These are phyloP conservation scores for Papilio dardanus DNA, from an alignment of 1,140 invertebrate genomes.

Conservation along the genomic window DNA sequence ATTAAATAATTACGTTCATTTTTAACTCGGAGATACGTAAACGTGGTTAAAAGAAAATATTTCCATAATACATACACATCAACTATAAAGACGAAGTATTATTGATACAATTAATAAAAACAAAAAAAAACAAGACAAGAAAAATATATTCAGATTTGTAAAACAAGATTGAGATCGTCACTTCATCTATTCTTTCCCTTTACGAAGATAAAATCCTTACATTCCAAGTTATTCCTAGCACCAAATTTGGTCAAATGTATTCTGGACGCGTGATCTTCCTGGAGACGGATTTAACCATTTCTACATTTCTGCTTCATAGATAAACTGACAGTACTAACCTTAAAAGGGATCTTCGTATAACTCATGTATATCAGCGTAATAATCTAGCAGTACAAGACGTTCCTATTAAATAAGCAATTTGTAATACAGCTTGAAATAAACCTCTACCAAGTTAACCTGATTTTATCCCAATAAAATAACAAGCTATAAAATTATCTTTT, in stretches of 20 bases:
- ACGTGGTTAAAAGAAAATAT: not conserved
- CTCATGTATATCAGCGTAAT: not conserved
- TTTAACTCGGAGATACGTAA: not conserved
- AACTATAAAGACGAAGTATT: not conserved
- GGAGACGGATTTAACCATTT: not conserved
- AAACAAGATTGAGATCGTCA: not conserved
- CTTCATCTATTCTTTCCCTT: not conserved
- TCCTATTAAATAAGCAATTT: constrained; percentile 1
- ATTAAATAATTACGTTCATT: not conserved
- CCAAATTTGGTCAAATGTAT: constrained; percentile 15
- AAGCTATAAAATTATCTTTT: not conserved
- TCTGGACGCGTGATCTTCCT: constrained; percentile 5
- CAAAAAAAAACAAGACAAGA: not conserved
- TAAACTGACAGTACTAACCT: not conserved
- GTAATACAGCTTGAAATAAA: not conserved
- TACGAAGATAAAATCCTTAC: not conserved
- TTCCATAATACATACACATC: no score
- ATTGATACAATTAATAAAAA: not conserved
- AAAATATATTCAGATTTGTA: not conserved
- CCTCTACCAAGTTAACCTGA: not conserved
- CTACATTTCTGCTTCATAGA: constrained; percentile 10
- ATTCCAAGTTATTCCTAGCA: not conserved
- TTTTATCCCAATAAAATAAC: not conserved
- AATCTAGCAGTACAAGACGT: not conserved
- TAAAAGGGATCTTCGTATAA: not conserved